Evolutionary conservation across 1,140 invertebrate genomes (phyloP).

Genomic region (Sycophaga agraensis): DNA sequence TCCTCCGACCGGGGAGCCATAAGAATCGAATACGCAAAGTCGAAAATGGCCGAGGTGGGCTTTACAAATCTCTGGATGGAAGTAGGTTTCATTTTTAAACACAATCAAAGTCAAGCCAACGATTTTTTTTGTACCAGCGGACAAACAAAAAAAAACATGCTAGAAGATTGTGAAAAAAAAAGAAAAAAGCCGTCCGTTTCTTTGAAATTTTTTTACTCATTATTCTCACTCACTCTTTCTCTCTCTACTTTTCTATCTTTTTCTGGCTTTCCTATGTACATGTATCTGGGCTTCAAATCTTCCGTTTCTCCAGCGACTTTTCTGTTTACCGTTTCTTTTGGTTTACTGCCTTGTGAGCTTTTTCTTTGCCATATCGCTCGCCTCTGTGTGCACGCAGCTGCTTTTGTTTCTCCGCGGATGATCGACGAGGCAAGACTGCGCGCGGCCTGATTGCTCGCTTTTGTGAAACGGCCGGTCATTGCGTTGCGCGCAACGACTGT

Average conservation of each 20-base stretch:
- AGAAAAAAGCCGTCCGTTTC: too few relatives aligned
- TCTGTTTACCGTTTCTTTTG: not conserved
- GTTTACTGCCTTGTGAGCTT: too few relatives aligned
- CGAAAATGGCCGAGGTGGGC: slow-evolving; percentile 89
- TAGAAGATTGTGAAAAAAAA: too few relatives aligned
- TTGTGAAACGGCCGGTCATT: too few relatives aligned
- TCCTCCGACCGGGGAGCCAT: slow-evolving; percentile 94
- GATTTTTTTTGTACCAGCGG: too few relatives aligned
- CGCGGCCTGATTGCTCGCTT: too few relatives aligned
- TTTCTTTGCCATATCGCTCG: too few relatives aligned
- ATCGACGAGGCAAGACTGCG: too few relatives aligned
- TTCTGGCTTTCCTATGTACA: not conserved
- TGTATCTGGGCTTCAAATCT: not conserved
- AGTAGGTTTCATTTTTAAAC: slow-evolving; percentile 48
- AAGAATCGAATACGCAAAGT: slow-evolving; percentile 97
- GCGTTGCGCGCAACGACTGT: too few relatives aligned
- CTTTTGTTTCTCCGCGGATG: not conserved
- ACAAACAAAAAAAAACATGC: too few relatives aligned
- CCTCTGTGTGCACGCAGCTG: not conserved
- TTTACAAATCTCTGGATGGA: slow-evolving; percentile 59
- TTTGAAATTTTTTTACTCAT: too few relatives aligned
- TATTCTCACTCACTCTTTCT: not conserved
- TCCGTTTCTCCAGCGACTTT: not conserved
- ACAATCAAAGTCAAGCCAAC: not conserved
- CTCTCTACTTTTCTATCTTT: not conserved